Evolutionary conservation across 2,797 vertebrate species (phyloP), one percentile per base, ranked within the genome.

Genomic region (Apogon hyalosoma): DNA sequence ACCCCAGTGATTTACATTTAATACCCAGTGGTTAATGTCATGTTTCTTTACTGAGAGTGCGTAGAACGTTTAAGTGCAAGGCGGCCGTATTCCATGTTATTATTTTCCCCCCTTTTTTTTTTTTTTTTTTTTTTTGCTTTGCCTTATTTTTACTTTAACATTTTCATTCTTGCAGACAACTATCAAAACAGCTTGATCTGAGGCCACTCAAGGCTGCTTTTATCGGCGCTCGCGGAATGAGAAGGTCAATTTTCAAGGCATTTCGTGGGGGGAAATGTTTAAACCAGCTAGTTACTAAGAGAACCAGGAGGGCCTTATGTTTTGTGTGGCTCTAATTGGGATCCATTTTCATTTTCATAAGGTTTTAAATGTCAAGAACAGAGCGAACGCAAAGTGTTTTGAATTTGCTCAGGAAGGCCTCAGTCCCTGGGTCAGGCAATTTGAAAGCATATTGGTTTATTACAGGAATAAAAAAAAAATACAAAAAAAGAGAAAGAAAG

Each of bases 281-380:
- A 79, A 87, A 75, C 74, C 64, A 40, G 66, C 74, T 41, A 38
- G 81, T 89, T 80, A 80, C 80, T 58, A 65, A 80, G 76, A 80
- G 66, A 77, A 82, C 65, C 69, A 33, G 55, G 52, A 76, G 58
- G 75, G 47, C 66, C 62, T 28, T 16, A 5, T 63, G 62, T 73
- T 78, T 74, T 60, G 65, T 2, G 61, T 24, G 5, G 75, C 74
- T 85, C 82, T 88, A 89, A 90, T 90, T 90, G 84, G 87, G 79
- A 81, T 80, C 78, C 79, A 62, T 86, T 90, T 90, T 89, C 82
- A 85, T 87, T 87, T 82, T 81, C 75, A 50, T 87, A 74, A 74
- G 75, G 57, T 84, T 88, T 88, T 88, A 89, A 91, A 91, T 91
- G 90, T 89, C 88, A 91, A 75, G 88, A 87, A 84, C 66, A 63